Conservation (phyloP, 2,113 vertebrate species). For the Apaloderma vittatum region DNA sequence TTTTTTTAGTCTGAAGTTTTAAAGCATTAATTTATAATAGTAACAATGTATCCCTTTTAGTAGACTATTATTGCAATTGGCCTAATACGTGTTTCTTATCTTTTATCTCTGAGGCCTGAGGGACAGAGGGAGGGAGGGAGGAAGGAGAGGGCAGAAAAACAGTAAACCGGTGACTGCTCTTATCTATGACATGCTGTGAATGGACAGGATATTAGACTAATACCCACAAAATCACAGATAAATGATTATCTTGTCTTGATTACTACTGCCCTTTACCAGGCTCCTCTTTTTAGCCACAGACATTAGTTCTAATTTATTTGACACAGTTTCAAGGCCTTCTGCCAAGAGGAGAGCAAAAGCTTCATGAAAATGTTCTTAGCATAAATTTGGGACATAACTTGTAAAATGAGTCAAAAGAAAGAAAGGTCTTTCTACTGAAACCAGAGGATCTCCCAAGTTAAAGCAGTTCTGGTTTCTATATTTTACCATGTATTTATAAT, state of each 20-base stretch:
- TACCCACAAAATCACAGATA: conserved; percentile 78
- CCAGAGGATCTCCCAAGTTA: conserved; percentile 29
- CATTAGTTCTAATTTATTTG: conserved; percentile 78
- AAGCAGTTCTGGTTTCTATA: conserved; percentile 42
- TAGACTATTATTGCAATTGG: conserved; percentile 80
- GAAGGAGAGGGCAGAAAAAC: conserved; percentile 78
- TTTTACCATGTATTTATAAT: conserved; percentile 43
- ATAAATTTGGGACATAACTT: conserved; percentile 55
- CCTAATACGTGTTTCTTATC: conserved; percentile 71
- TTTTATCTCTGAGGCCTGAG: conserved; percentile 78
- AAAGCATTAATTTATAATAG: conserved; percentile 39
- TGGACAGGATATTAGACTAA: conserved; percentile 82
- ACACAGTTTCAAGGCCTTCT: conserved; percentile 78
- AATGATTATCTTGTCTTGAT: conserved; percentile 85
- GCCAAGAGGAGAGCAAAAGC: conserved; percentile 63
- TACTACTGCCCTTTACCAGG: conserved; percentile 78
- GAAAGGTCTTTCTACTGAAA: conserved; percentile 47
- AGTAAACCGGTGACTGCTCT: conserved; percentile 85
- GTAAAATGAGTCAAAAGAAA: conserved; percentile 36
- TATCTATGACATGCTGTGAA: conserved; percentile 86
- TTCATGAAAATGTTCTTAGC: conserved; percentile 61
- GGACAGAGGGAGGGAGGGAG: conserved; percentile 30
- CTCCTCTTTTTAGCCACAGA: conserved; percentile 60
- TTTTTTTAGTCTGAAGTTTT: conserved; percentile 34
- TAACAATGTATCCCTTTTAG: conserved; percentile 78